Evolutionary conservation across 2,888 invertebrate genomes (phyloP).

Genomic region (Agrochola litura): DNA sequence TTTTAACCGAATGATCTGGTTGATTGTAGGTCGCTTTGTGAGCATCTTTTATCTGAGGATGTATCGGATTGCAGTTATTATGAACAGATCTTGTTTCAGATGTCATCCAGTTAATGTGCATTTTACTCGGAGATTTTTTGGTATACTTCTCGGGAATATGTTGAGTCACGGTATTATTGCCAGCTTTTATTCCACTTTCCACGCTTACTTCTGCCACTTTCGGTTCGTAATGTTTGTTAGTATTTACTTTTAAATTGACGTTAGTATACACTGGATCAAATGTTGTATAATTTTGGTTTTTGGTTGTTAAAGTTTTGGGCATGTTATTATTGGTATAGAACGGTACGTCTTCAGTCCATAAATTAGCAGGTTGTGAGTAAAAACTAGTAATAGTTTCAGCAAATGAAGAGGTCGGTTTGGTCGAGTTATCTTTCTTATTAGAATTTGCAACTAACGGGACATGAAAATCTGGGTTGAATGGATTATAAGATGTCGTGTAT

Average conservation of each 20-base stretch:
- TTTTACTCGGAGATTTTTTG: constrained; percentile 87
- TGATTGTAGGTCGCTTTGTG: constrained; percentile 79
- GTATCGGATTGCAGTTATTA: constrained; percentile 77
- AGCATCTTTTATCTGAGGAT: constrained; percentile 77
- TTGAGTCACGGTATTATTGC: constrained; percentile 73
- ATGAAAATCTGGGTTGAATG: constrained; percentile 88
- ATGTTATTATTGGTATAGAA: constrained; percentile 83
- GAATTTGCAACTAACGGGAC: constrained; percentile 83
- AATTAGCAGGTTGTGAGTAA: constrained; percentile 84
- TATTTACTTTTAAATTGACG: constrained; percentile 73
- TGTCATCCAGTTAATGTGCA: constrained; percentile 90
- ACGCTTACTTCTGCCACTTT: constrained; percentile 74
- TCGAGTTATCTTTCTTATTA: constrained; percentile 81
- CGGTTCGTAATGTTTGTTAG: constrained; percentile 79
- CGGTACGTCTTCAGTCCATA: constrained; percentile 87
- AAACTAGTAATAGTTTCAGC: constrained; percentile 85
- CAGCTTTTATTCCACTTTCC: constrained; percentile 75
- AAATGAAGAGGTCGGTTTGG: constrained; percentile 81
- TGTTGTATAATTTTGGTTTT: constrained; percentile 81
- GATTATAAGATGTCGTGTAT: constrained; percentile 84
- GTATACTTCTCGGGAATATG: constrained; percentile 83
- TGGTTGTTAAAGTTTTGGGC: constrained; percentile 77
- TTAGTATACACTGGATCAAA: constrained; percentile 76
- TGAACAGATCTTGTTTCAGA: constrained; percentile 86
- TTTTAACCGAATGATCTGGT: constrained; percentile 76